These are phyloP conservation scores for Drosophila sechellia DNA, from an alignment of 1,140 invertebrate species.

Conservation along the genomic window DNA sequence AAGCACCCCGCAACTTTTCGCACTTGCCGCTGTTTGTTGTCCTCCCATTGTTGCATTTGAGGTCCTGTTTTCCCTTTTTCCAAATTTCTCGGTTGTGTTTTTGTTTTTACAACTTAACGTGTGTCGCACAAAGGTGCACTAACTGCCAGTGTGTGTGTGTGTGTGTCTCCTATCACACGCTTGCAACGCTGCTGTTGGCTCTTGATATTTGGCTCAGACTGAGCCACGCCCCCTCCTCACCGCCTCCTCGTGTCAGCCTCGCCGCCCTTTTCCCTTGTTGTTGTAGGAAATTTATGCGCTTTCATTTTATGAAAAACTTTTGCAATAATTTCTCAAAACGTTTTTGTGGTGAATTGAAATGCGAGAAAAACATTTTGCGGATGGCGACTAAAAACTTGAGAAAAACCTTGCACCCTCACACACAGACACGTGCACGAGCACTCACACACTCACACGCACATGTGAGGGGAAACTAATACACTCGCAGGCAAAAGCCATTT, in stretches of 20 bases:
- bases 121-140: conserved; percentile 80
- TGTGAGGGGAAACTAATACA: conserved; percentile 65
- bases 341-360: conserved; percentile 84
- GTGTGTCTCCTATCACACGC: conserved; percentile 61
- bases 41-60: conserved; percentile 32
- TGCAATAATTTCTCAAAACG: conserved; percentile 84
- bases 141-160: conserved; percentile 25
- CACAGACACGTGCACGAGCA: conserved; percentile 13
- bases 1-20: conserved; percentile 54
- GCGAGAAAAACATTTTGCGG: conserved; percentile 84
- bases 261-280: conserved; percentile 21
- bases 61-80: conserved; percentile 15
- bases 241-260: background rate
- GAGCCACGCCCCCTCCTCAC: background rate
- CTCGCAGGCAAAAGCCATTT: conserved; percentile 33
- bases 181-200: conserved; percentile 64
- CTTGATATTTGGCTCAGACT: conserved; percentile 76
- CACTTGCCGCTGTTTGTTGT: conserved; percentile 35
- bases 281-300: conserved; percentile 83
- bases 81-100: conserved; percentile 30
- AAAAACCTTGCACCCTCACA: conserved; percentile 69
- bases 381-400: conserved; percentile 84
- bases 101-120: conserved; percentile 79
- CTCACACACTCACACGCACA: conserved; percentile 24
- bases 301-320: conserved; percentile 84